A percentile compares a stretch with the other conserved stretches of the same genome.
Conservation (phyloP, 2,797 vertebrate species). For the Coilia nasus region DNA sequence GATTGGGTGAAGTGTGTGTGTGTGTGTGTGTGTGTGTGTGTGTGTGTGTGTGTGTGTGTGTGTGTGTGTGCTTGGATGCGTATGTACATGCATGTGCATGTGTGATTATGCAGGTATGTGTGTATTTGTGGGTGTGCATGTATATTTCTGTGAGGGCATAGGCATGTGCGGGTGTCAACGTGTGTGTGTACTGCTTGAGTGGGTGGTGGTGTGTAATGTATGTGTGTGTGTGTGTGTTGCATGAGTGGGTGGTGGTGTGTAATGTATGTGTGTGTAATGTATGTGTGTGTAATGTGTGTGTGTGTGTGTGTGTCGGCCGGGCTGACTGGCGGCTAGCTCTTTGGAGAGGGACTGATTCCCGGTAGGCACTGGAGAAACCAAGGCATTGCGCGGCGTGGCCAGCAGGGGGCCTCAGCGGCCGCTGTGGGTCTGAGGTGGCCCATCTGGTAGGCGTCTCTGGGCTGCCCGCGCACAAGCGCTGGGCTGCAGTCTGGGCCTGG, state of each 20-base stretch:
- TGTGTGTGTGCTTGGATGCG: too few species aligned
- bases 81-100: too few species aligned
- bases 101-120: too few species aligned
- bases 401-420: conserved; percentile 72
- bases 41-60: too few species aligned
- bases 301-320: conserved; percentile 66
- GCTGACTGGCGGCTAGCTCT: conserved; percentile 86
- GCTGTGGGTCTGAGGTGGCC: conserved; percentile 78
- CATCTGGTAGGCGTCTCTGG: conserved; percentile 89
- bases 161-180: background rate
- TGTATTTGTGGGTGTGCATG: background rate
- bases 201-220: background rate
- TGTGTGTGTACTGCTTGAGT: background rate
- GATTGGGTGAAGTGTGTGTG: background rate
- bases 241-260: too few species aligned
- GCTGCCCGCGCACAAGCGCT: conserved; percentile 77
- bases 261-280: conserved; percentile 41
- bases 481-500: conserved; percentile 76
- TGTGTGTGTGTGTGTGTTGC: conserved; percentile 66
- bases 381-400: conserved; percentile 66
- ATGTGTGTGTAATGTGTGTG: conserved; percentile 12
- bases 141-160: background rate
- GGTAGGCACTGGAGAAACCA: conserved; percentile 83
- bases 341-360: too few species aligned
- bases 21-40: too few species aligned